Percentiles rank a stretch among this genome's conserved stretches.
These are phyloP conservation scores for Oenanthe oenanthe DNA, from an alignment of 2,113 vertebrate genomes.

Conservation along the genomic window DNA sequence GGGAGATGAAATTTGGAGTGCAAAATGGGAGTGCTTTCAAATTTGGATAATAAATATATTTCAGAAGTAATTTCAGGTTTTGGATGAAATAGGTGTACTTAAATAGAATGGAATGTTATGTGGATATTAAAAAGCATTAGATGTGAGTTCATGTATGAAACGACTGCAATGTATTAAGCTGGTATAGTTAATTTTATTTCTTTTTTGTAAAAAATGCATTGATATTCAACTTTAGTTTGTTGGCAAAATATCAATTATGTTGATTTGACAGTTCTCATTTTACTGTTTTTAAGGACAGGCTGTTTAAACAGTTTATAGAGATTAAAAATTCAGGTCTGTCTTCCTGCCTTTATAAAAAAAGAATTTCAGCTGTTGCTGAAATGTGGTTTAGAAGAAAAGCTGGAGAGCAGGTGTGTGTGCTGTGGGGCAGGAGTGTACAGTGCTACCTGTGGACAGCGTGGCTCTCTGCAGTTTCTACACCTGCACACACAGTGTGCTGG, in stretches of 20 bases:
- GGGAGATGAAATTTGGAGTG: neutral
- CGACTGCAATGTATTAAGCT: neutral
- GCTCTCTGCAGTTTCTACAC: neutral
- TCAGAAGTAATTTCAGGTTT: neutral
- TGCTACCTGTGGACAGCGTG: neutral
- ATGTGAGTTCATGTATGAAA: neutral
- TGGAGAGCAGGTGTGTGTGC: neutral
- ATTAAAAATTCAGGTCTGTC: neutral
- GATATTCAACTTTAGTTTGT: neutral
- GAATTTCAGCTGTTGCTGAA: neutral
- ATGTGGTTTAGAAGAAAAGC: neutral
- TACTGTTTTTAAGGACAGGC: neutral
- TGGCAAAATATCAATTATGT: neutral
- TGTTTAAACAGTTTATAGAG: neutral
- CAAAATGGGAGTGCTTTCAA: neutral
- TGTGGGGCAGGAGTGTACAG: neutral
- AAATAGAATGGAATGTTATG: neutral
- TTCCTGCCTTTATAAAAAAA: neutral
- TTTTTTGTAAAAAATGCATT: neutral
- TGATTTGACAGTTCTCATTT: neutral
- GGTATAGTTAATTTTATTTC: neutral
- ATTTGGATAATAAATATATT: neutral
- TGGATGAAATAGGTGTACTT: neutral
- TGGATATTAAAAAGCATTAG: neutral
- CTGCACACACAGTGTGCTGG: rapidly evolving